A percentile compares a stretch with the other conserved stretches of the same genome.
Evolutionary conservation across 1,140 invertebrate genomes (phyloP).

Genomic region (Portunus trituberculatus): DNA sequence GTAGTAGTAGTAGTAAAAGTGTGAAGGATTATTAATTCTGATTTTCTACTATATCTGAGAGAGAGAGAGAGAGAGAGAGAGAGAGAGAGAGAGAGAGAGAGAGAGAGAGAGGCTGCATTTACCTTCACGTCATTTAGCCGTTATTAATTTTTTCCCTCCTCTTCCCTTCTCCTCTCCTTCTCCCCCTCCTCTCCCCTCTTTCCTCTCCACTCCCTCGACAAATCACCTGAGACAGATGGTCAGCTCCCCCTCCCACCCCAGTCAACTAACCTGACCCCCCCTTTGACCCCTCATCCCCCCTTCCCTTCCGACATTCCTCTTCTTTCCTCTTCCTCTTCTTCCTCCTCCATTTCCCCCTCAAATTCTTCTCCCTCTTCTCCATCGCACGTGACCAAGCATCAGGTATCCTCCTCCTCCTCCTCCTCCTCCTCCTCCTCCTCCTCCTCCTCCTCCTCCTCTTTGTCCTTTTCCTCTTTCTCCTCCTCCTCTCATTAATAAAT

Average conservation of each 20-base stretch:
- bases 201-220: not conserved
- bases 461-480: not conserved
- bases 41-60: no score
- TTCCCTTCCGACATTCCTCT: not conserved
- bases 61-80: slow-evolving; percentile 5
- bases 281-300: not conserved
- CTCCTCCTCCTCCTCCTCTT: not conserved
- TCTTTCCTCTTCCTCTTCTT: not conserved
- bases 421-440: not conserved
- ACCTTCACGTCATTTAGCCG: not conserved
- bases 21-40: no score
- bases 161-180: not conserved
- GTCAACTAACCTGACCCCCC: not conserved
- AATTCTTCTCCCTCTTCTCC: not conserved
- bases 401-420: not conserved
- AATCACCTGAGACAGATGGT: not conserved
- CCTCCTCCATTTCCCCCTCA: not conserved
- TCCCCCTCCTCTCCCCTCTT: not conserved
- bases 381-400: slow-evolving; percentile 48
- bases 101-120: not conserved
- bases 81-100: not conserved
- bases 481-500: not conserved
- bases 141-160: slow-evolving; percentile 6
- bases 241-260: not conserved
- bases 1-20: no score